Evolutionary conservation across 2,797 vertebrate genomes (phyloP).

Genomic region (Coranthus polyacanthus): DNA sequence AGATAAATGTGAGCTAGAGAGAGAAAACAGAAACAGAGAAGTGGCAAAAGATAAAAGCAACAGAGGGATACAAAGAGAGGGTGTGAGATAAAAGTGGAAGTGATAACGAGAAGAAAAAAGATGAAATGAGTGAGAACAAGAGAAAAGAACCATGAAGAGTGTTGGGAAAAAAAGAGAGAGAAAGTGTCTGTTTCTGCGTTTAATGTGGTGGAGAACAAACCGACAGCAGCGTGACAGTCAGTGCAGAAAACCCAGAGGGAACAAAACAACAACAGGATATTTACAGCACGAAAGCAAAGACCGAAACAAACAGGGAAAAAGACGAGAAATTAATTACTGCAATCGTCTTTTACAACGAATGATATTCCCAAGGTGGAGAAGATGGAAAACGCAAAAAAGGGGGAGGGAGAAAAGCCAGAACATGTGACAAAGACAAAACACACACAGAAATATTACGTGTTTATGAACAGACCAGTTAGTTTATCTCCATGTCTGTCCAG

Average conservation of each 20-base stretch:
- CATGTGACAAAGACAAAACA: neutral
- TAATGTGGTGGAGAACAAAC: constrained; percentile 21
- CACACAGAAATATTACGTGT: too few species aligned
- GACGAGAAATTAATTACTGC: constrained; percentile 2
- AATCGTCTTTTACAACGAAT: neutral
- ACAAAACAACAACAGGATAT: neutral
- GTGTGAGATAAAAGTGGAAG: neutral
- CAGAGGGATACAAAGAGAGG: neutral
- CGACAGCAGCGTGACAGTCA: neutral
- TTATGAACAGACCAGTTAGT: too few species aligned
- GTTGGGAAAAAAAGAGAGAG: too few species aligned
- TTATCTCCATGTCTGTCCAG: too few species aligned
- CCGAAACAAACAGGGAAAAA: neutral
- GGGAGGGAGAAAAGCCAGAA: too few species aligned
- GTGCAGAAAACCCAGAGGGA: constrained; percentile 1
- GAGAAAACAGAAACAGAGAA: neutral
- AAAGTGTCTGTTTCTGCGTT: neutral
- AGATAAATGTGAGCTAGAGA: neutral
- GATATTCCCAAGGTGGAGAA: neutral
- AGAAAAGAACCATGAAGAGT: neutral
- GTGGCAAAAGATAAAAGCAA: constrained; percentile 5
- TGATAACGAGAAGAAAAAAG: neutral
- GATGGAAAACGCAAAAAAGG: neutral
- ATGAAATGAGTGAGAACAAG: too few species aligned
- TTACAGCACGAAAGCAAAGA: constrained; percentile 12